Base-by-base conservation (phyloP, 92 coral and sea anemone genomes). In the Montipora capitata region DNA sequence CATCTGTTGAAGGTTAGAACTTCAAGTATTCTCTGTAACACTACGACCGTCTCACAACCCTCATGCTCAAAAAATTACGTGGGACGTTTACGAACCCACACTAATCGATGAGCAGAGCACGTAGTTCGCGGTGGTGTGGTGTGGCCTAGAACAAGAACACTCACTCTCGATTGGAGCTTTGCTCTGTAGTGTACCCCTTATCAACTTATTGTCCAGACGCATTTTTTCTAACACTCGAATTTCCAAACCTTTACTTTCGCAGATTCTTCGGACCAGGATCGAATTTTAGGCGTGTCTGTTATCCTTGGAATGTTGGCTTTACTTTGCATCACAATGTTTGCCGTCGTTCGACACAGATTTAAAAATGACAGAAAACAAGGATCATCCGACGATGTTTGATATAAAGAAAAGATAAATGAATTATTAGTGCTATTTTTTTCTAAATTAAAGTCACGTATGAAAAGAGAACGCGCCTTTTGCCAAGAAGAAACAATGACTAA, bases 211-310 rank as follows among this genome's bases (percentile, higher is more conserved):
- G 35, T 27, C 35, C 35, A 27, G 35, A 27, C 35, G 35, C 35
- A 27, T 27, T 8, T 8, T 45, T 45, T 45, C 51, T 16, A 6
- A 39, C n/a, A 7, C 17, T 3, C 4, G 51, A 10, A 27, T 27
- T 27, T 27, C 35, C 10, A 11, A 70, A 16, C 61, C 43, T 13
- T 13, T 58, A 6, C 3, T 83, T 14, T 6, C 14, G 45, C 39
- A 83, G 87, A 83, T 83, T 83, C 79, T 4, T 70, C 87, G 1
- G 59, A 42, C 13, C 87, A 83, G 27, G 62, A 72, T 43, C 79
- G 71, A 5, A 11, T 61, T 70, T 4, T 61, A 40, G 79, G 87
- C 18, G 79, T 41, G 14, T 83, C 87, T 59, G 14, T 72, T 2
- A 79, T 83, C 38, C 35, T 83, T 4, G 87, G 87, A 83, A 41